Base-by-base conservation (phyloP, 2,888 invertebrate species). In the Diarsia dahlii region DNA sequence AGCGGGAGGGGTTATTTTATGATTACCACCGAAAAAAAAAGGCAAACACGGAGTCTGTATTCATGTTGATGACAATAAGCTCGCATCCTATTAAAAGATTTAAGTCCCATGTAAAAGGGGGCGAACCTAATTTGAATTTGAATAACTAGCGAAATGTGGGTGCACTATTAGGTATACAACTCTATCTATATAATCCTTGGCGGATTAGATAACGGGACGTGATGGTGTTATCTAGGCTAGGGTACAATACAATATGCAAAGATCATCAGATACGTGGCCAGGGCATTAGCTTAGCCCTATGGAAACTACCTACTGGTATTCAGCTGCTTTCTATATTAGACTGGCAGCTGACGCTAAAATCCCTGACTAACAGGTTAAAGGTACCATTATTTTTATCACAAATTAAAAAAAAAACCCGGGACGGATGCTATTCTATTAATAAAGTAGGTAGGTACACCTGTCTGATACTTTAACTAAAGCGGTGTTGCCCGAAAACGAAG, bases 391-490 rank as follows among this genome's bases (percentile, higher is more conserved):
- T 39, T 39, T 39, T 39, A 39, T 39, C 8, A 39, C 39, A 39
- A 39, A 39, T 39, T 39, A 39, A 39, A 39, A 39, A 39, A 39
- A 39, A 39, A 39, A 39, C 39, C 39, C 39, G 39, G 39, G 39
- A 39, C 39, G 39, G 39, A 4, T 39, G 39, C 39, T 39, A 39
- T 6, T 39, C 85, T 84, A 86, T 84, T 76, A 81, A 85, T 85
- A 87, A 81, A 74, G 52, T 56, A 56, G 23, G 23, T 56, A 58
- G 58, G 15, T 60, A 80, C 91, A 92, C 92, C 92, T 92, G 92
- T 89, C 88, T 86, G 86, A 88, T 86, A 88, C 89, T 89, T 87
- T 86, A 87, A 86, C 82, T 81, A 89, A 89, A 90, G 91, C 87
- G 88, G 86, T 89, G 88, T 86, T 88, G 80, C 84, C 85, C 87